Base-by-base conservation (phyloP, 2,888 invertebrate genomes). In the Cheilosia urbana region DNA sequence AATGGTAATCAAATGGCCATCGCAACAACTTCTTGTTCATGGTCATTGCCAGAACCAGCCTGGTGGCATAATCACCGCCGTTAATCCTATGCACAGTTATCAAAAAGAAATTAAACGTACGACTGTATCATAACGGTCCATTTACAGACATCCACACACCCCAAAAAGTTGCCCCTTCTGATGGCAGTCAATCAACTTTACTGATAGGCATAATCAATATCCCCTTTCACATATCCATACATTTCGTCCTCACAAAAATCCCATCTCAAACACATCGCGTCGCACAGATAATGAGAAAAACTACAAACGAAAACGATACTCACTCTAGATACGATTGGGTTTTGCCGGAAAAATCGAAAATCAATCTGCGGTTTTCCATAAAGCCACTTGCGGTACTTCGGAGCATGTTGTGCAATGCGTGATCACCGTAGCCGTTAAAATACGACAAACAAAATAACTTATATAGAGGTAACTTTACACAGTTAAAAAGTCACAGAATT, bases 261-360 rank as follows among this genome's bases (percentile, higher is more conserved):
- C 30, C 30, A 30, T 30, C 30, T 30, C 30, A 19, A 27, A n/a
- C n/a, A n/a, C n/a, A n/a, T n/a, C n/a, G n/a, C n/a, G n/a, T 13
- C 13, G 13, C 13, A 78, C 78, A 19, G 40, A 47, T 76, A 66
- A 65, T 72, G 37, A 62, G 19, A 21, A 76, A 66, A 66, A 55
- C 57, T 27, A 66, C 60, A 15, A 58, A 34, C 40, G 63, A 68
- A 55, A 76, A 9, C 13, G 45, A 17, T 87, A 91, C 92, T 92
- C 88, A 92, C 92, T 91, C 91, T 69, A 91, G 87, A 84, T 90
- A 92, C 62, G 91, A 87, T 82, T 91, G 91, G 68, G 88, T 89
- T 75, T 92, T 92, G 45, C 90, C 91, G 13, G 91, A 90, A 84
- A 91, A 92, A 89, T 92, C 92, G 77, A 92, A 92, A 87, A 92